Base-by-base conservation (phyloP, 1,140 invertebrate species). In the Palaemon carinicauda region DNA sequence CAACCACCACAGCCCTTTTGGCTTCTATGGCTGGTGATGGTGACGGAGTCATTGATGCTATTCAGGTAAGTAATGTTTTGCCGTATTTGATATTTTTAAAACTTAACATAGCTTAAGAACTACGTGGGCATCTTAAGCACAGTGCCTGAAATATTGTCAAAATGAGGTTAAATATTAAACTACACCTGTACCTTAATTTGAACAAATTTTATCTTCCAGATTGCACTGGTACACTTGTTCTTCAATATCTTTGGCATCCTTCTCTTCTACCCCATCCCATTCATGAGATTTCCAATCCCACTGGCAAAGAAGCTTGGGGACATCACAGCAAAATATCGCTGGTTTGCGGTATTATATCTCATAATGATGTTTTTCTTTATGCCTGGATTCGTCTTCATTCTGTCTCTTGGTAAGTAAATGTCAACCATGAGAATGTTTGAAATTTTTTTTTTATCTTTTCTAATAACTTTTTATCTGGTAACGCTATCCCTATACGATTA, bases 161-260 rank as follows among this genome's bases (percentile, higher is more conserved):
- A 5, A 41, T 41, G 41, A 41, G 41, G 12, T 5, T 41, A 41
- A n/a, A n/a, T 12, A 41, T 41, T 41, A 41, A 41, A 41, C 41
- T 41, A 19, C 51, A 10, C 56, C 50, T 53, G 12, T 14, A 27
- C 3, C 75, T 31, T 73, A 19, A 17, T 5, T 54, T 56, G 10
- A 3, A 27, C 14, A 31, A 15, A 21, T 53, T 69, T 21, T 54
- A 21, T 65, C 41, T 31, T 69, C 10, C 80, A 95, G 91, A 92
- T 95, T 52, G 93, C 94, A 14, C 91, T 95, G n/a, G 93, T 93
- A 89, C 94, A 95, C 91, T 90, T 94, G 3, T 92, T 95, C 73
- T 95, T 95, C 90, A 95, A 95, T 90, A 87, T 95, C 14, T 90
- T 92, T 29, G 94, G 94, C 4, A 94, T 94, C 54, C 14, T 94